Conservation (phyloP, 2,797 vertebrate genomes). For the Sparidentex hasta region DNA sequence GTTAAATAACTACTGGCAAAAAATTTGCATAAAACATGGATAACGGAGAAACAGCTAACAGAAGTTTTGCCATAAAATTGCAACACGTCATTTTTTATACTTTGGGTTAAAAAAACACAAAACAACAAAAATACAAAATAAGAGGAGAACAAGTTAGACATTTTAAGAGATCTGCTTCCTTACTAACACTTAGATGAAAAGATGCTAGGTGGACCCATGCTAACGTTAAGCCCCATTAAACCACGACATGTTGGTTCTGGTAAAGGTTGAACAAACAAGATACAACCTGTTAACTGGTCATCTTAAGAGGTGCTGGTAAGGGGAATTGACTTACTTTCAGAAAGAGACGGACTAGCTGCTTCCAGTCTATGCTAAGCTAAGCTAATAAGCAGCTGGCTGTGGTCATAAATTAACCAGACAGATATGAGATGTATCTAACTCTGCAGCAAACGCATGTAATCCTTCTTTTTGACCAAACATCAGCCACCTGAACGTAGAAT, state of each 20-base stretch:
- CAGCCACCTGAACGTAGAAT: slow-evolving; percentile 23
- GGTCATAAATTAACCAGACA: neutral
- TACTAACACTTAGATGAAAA: no score
- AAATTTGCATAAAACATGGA: no score
- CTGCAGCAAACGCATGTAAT: neutral
- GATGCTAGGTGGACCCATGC: no score
- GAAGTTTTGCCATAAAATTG: no score
- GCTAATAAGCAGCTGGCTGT: neutral
- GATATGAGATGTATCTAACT: neutral
- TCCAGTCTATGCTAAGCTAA: neutral
- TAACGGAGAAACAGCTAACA: no score
- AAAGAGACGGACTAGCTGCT: neutral
- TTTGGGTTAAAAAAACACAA: no score
- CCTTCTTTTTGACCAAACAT: neutral
- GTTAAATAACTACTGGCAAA: no score
- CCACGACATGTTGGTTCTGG: neutral
- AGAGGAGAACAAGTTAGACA: no score
- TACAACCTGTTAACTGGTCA: neutral
- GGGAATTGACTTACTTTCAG: neutral
- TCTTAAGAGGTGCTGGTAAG: neutral
- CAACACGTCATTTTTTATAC: no score
- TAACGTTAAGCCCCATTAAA: neutral
- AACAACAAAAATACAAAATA: no score
- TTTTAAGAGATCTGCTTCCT: no score
- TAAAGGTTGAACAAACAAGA: neutral